These are phyloP conservation scores for Epinotia nisella DNA, from an alignment of 2,888 invertebrate species.

Conservation along the genomic window DNA sequence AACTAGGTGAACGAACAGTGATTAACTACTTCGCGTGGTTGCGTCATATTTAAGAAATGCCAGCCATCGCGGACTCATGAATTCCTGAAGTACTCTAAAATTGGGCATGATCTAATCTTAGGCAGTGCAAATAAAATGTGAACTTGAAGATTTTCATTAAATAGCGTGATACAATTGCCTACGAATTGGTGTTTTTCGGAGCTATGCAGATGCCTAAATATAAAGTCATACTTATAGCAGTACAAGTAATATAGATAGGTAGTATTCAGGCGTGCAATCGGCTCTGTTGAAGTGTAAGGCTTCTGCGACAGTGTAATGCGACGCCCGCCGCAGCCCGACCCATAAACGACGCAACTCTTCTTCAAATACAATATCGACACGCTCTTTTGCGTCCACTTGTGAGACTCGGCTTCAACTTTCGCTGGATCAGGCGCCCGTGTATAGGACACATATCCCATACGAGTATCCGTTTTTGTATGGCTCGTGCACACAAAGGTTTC, in stretches of 20 bases:
- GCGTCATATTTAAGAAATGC: constrained; percentile 15
- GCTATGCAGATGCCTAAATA: background rate
- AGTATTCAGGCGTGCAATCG: constrained; percentile 16
- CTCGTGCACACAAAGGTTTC: background rate
- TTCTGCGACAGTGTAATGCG: constrained; percentile 33
- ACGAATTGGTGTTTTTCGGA: background rate
- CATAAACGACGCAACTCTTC: constrained; percentile 3
- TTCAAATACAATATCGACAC: constrained; percentile 8
- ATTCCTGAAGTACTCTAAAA: constrained; percentile 9
- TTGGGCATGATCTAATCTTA: constrained; percentile 3
- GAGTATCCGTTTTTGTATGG: constrained; percentile 6
- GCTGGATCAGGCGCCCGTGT: constrained; percentile 18
- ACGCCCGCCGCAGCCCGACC: constrained; percentile 13
- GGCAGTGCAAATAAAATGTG: background rate
- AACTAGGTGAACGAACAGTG: constrained; percentile 18
- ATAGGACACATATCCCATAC: constrained; percentile 17
- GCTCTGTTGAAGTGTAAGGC: constrained; percentile 34
- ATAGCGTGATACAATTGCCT: too few relatives aligned
- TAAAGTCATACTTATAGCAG: background rate
- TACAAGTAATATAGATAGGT: background rate
- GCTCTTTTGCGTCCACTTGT: background rate
- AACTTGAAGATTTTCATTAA: background rate
- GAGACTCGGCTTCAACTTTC: constrained; percentile 45
- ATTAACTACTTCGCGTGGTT: constrained; percentile 22
- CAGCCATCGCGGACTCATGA: background rate